Evolutionary conservation across 2,888 invertebrate genomes (phyloP).

Genomic region (Osedax frankpressi): DNA sequence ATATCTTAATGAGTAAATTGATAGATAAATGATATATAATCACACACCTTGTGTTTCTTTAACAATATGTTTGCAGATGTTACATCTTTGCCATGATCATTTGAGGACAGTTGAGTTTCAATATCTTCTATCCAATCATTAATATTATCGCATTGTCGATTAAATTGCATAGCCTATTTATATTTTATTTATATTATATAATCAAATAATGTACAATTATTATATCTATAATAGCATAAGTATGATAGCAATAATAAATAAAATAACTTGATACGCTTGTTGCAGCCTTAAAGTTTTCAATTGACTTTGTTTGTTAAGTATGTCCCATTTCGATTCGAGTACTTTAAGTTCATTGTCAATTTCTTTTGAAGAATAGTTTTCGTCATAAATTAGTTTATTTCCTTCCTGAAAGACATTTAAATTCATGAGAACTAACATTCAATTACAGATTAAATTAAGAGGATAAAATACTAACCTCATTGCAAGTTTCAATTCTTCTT

Average conservation of each 20-base stretch:
- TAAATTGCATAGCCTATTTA: slow-evolving; percentile 64
- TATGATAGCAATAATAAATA: neutral
- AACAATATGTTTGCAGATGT: slow-evolving; percentile 67
- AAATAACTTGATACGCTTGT: slow-evolving; percentile 65
- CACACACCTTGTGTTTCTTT: slow-evolving; percentile 49
- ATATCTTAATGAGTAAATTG: neutral
- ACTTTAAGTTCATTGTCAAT: slow-evolving; percentile 70
- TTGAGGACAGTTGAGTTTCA: slow-evolving; percentile 62
- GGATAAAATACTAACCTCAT: neutral
- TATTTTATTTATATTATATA: slow-evolving; percentile 37
- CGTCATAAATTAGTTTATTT: slow-evolving; percentile 53
- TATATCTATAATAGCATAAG: neutral
- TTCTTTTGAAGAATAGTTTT: slow-evolving; percentile 78
- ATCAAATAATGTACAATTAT: slow-evolving; percentile 59
- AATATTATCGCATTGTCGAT: slow-evolving; percentile 78
- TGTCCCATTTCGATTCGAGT: slow-evolving; percentile 72
- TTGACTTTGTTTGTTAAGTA: slow-evolving; percentile 66
- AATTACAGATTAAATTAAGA: neutral
- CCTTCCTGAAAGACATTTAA: slow-evolving; percentile 35
- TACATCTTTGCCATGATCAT: slow-evolving; percentile 74
- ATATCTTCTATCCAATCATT: slow-evolving; percentile 82
- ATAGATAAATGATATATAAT: neutral
- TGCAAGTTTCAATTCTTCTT: slow-evolving; percentile 57
- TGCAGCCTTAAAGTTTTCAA: slow-evolving; percentile 70
- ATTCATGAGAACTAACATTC: neutral